Conservation (phyloP, 2,888 invertebrate genomes). For the Stenodema calcarata region DNA sequence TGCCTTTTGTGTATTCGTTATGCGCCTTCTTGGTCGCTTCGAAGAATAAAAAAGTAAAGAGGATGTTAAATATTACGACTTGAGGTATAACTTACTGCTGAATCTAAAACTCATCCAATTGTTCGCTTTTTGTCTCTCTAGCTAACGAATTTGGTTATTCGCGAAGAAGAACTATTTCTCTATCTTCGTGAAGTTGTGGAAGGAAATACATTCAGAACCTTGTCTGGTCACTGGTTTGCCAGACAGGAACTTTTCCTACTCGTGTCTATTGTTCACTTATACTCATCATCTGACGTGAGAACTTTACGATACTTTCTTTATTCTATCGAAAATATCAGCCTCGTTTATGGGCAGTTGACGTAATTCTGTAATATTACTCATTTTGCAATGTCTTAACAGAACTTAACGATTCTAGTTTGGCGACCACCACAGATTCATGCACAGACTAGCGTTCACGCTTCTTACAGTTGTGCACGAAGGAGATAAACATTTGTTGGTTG, state of each 20-base stretch:
- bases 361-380: too few species aligned
- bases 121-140: constrained; percentile 40
- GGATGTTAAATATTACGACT: too few species aligned
- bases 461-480: constrained; percentile 53
- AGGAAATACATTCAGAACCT: constrained; percentile 40
- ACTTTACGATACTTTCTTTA: neutral
- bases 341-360: too few species aligned
- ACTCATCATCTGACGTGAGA: constrained; percentile 52
- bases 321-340: too few species aligned
- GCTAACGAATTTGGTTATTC: constrained; percentile 52
- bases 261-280: constrained; percentile 52
- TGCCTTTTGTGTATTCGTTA: constrained; percentile 52
- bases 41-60: constrained; percentile 57
- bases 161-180: constrained; percentile 48
- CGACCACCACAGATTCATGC: constrained; percentile 46
- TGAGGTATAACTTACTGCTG: too few species aligned
- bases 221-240: constrained; percentile 56
- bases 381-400: neutral
- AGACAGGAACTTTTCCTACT: constrained; percentile 56
- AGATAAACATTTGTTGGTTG: constrained; percentile 51
- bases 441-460: constrained; percentile 51
- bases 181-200: constrained; percentile 52
- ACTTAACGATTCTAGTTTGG: neutral
- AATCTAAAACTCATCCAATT: too few species aligned
- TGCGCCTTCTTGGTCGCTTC: constrained; percentile 58